Evolutionary conservation across 2,113 vertebrate genomes (phyloP), one percentile per base, ranked within the genome.

Genomic region (Emydura subglobosa): DNA sequence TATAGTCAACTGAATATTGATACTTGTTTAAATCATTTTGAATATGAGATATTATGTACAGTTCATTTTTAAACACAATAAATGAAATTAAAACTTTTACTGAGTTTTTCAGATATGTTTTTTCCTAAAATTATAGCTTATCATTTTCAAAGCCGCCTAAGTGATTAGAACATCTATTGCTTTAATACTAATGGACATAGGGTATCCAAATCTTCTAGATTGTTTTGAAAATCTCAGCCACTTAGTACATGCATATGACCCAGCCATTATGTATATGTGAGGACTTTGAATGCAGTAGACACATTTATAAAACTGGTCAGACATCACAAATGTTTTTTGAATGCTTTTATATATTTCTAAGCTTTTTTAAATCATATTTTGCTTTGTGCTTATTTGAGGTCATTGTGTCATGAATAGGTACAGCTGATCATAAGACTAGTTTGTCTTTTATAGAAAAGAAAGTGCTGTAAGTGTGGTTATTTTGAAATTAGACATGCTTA

Each of bases 191-290:
- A 78, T 47, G 47, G 85, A 3, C 22, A 54, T 53, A 65, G 11
- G 16, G 9, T 55, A 79, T 51, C 13, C 11, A 1, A 65, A 44
- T 61, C 14, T 7, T 85, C 86, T 68, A 54, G 65, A 49, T 14
- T 61, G 21, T 57, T 80, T 76, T 85, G 65, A 80, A 88, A 89
- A 47, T 68, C 44, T 94, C 14, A n/a, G 8, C 72, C 61, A 27
- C 13, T 5, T 54, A 5, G 17, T 22, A 44, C 24, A 34, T n/a
- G 44, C n/a, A 25, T 27, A 25, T 39, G 7, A 4, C 14, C 7
- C 27, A 42, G 79, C 87, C 29, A 29, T 72, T 72, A 72, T 76
- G 25, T 47, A 14, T 84, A 68, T 17, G 11, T 24, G 65, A 79
- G 79, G 39, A 39, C 34, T 54, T 84, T 49, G 53, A 21, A 76